Base-by-base conservation (phyloP, 2,113 vertebrate genomes). In the Seriola aureovittata region DNA sequence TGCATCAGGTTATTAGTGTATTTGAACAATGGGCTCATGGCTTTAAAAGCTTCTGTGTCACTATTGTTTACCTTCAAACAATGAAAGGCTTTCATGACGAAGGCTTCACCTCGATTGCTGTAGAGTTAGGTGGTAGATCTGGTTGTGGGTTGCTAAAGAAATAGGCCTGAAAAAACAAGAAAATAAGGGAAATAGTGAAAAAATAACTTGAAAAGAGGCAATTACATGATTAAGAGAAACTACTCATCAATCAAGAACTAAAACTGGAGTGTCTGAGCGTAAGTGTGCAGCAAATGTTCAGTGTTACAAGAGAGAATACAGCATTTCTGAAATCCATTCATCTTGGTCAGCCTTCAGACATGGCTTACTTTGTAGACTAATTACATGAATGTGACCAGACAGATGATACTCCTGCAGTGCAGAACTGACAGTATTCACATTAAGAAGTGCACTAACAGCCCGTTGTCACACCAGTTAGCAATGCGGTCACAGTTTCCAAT, bases 111-210 rank as follows among this genome's bases (percentile, higher is more conserved):
- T 42, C 40, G 69, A 29, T 29, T 29, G 80, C n/a, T 38, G 38
- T 5, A 82, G 80, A 2, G 32, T 0, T 54, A 1, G 91, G 88
- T 78, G 1, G 6, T 3, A 16, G 25, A 7, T 0, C 3, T 1
- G 29, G 16, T 19, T 96, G 95, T 71, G 96, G 94, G 52, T 88
- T 93, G 92, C 96, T 96, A 91, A 99, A 99, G 92, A 99, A 99
- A 92, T 97, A 98, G 0, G 93, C 93, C 98, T 99, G 68, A 5
- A 66, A 63, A 57, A 68, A 73, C 1, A 48, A 71, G 67, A 17
- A 73, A 80, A 44, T 3, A 38, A 16, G 32, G n/a, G 17, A 65
- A 77, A 25, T 3, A 46, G 29, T 44, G 29, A 42, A 25, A 25
- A 82, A 77, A 46, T 5, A 78, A 60, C 23, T 0, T 8, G 16